Base-by-base conservation (phyloP, 2,113 vertebrate genomes). In the Aptenodytes forsteri region DNA sequence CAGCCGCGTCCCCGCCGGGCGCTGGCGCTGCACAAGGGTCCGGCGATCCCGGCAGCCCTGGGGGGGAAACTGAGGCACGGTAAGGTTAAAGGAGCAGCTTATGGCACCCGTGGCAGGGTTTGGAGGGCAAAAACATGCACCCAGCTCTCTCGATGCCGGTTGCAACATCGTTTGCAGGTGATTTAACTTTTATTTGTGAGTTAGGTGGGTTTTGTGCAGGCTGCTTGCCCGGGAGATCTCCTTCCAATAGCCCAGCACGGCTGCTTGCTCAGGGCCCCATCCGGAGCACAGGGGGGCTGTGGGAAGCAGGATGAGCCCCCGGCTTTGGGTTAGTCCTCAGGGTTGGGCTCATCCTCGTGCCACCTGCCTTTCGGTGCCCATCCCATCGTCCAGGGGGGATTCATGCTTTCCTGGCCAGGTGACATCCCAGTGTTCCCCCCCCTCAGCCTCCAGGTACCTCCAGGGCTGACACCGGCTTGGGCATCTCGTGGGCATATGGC, bases 271-370 rank as follows among this genome's bases (percentile, higher is more conserved):
- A 23, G 76, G 19, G 11, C 26, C 25, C 30, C 17, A 8, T 7
- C 32, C 2, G 0, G 19, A 47, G n/a, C 30, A 3, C 2, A 1
- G 30, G 9, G 30, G 65, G 16, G 22, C 40, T n/a, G 27, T 8
- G 72, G 49, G 73, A 0, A 5, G 40, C 36, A 18, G 55, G 42
- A 8, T 25, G 76, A 76, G 54, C 32, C 54, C 36, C 5, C 4
- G 17, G 4, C 4, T 64, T 40, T 17, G 71, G 50, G 56, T 4
- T 13, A 16, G 16, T 16, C 34, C 72, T 30, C 14, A 19, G 44
- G 58, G 71, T 11, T 76, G 76, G 11, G 22, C 42, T 40, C 17
- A 26, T 40, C 69, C 78, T 64, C 62, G 2, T 32, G 47, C 9
- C 50, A 19, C 38, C 38, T 8, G 13, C 17, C 36, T 34, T 38